Evolutionary conservation across 2,888 invertebrate species (phyloP), one percentile per base, ranked within the genome.

Genomic region (Tipula confusa): DNA sequence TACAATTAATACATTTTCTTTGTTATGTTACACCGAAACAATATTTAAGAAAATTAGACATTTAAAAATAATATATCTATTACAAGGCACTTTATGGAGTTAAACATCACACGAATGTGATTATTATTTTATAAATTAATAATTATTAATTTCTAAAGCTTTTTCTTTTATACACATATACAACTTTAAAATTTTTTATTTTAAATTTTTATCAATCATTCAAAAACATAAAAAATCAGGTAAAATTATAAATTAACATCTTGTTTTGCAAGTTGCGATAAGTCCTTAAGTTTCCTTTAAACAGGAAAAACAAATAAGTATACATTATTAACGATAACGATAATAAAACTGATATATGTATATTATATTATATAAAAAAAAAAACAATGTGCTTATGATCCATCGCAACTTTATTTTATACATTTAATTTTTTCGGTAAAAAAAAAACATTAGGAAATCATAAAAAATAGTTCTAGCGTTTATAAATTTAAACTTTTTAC

Each of bases 11-110:
- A 24, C 11, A 64, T 64, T 64, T 64, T 64, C 64, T 24, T 43
- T 64, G 64, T 64, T 64, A 64, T 64, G 64, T 64, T 64, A 64
- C 64, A 64, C 64, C 24, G 64, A 64, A 24, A 64, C 64, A 64
- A 64, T 24, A 64, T 64, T 64, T 24, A 64, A 9, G 64, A 64
- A 64, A 64, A 9, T 18, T 64, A 64, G 64, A 24, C 64, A 18
- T 18, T 64, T 24, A 64, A 24, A 64, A 64, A 11, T 33, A 33
- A 33, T 24, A 64, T 24, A 24, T 24, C 24, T 64, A 64, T 9
- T 43, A 64, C 18, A 64, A 64, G 64, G 64, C 64, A 64, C 64
- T 64, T 64, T 64, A 64, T 64, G 64, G 64, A 64, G 64, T 64
- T 24, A 24, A 64, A 64, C n/a, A 43, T 43, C 43, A 15, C 9